phyloP scores from a whole-genome alignment of 2,888 invertebrate genomes.

The Pristionchus mayeri region DNA sequence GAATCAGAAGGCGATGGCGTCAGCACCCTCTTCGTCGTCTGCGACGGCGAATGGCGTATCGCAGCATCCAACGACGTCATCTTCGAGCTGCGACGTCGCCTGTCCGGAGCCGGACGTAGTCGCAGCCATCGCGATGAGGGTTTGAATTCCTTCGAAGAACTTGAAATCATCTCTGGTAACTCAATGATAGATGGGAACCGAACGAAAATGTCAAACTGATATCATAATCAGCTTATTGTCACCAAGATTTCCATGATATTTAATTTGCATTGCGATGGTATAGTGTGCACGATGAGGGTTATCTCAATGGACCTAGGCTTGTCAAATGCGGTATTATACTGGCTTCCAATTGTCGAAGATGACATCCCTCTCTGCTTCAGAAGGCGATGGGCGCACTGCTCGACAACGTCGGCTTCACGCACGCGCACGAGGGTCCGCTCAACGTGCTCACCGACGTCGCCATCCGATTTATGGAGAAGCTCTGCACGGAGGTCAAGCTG shows the following conservation, averaged over 20 bases:
- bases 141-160: too few relatives aligned
- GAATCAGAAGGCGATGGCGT: neutral
- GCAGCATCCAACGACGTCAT: neutral
- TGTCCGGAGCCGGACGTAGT: neutral
- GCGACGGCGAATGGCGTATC: neutral
- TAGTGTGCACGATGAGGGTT: too few relatives aligned
- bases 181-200: too few relatives aligned
- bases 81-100: too few relatives aligned
- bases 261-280: too few relatives aligned
- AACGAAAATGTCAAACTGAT: too few relatives aligned
- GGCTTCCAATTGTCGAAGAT: too few relatives aligned
- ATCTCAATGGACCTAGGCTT: too few relatives aligned
- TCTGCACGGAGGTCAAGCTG: constrained; percentile 36
- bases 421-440: constrained; percentile 24
- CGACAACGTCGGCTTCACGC: constrained; percentile 48
- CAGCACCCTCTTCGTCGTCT: neutral
- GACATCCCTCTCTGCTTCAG: neutral
- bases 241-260: too few relatives aligned
- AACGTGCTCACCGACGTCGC: constrained; percentile 43
- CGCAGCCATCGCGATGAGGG: neutral
- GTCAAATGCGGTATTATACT: too few relatives aligned
- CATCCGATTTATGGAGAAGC: constrained; percentile 37
- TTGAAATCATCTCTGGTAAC: too few relatives aligned
- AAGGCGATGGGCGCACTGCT: neutral
- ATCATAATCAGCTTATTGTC: too few relatives aligned